Percentiles rank a stretch among this genome's conserved stretches.
phyloP scores from a whole-genome alignment of 2,113 vertebrate genomes.

The Grammomys dolichurus region DNA sequence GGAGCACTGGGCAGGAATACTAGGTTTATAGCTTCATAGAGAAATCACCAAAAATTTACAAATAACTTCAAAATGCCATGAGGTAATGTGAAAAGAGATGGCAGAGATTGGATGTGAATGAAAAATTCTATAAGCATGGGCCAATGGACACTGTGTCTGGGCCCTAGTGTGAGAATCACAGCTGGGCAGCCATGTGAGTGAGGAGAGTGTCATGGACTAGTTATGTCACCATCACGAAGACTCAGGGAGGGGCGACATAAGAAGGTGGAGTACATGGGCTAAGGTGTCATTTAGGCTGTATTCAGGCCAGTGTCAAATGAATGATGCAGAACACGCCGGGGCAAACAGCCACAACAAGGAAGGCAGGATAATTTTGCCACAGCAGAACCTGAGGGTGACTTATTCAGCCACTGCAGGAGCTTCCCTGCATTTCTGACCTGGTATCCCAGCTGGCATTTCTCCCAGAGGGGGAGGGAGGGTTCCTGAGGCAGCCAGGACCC shows the following conservation, averaged over 20 bases:
- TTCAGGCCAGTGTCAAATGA: neutral
- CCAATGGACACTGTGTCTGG: neutral
- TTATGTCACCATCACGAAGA: neutral
- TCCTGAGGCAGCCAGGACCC: neutral
- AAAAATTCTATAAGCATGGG: neutral
- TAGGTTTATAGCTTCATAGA: neutral
- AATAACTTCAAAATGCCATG: neutral
- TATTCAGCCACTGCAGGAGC: neutral
- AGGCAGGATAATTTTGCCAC: accelerated
- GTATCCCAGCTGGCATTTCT: neutral
- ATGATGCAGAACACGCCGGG: neutral
- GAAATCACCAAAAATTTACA: neutral
- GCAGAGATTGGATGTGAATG: neutral
- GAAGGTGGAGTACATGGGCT: neutral
- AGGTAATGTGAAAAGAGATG: neutral
- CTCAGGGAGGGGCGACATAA: neutral
- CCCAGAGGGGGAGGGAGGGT: neutral
- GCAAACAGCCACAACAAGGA: neutral
- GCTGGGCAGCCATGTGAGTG: accelerated
- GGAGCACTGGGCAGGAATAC: neutral
- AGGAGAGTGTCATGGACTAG: neutral
- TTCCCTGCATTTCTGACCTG: neutral
- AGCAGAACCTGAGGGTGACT: neutral
- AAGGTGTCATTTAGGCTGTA: neutral
- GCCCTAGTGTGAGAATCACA: neutral